Evolutionary conservation across 2,888 invertebrate species (phyloP), one percentile per base, ranked within the genome.

Genomic region (Phengaris alcon): DNA sequence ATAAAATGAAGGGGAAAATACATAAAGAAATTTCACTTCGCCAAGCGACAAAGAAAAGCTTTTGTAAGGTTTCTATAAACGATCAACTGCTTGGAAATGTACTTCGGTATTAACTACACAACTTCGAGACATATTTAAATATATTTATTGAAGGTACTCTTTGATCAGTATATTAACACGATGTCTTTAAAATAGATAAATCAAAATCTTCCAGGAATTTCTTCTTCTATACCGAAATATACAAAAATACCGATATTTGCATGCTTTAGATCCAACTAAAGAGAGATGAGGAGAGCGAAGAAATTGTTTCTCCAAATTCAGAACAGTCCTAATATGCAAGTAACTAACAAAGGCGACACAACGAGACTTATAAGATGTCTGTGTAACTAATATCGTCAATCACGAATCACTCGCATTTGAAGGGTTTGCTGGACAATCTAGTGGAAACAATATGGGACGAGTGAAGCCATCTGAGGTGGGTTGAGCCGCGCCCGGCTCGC

Each of bases 371-470:
- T 48, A 48, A 48, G 0, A 48, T 8, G 1, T 59, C 59, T 59
- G 9, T 59, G 22, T 3, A 15, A 9, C 22, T 64, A 64, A 64
- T 64, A 64, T 3, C 3, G 22, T 57, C 57, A 59, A 10, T 59
- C 22, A 57, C n/a, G 10, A 52, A 52, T 52, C 52, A 52, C 10
- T 52, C 10, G 64, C 64, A 64, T 64, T 64, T 35, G 64, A 35
- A 35, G 64, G 35, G 64, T 64, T 64, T 64, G 64, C 64, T 44
- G 64, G 35, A 64, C 44, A 64, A 44, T 64, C 64, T 64, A 64
- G 64, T 44, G 12, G 13, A 6, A 64, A 44, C 44, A 64, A 64
- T 12, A 5, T 52, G 52, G 9, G 52, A 52, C 64, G 64, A 64
- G 64, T 6, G 64, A 64, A 64, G 64, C 64, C 64, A 15, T 57